Evolutionary conservation across 1,140 invertebrate genomes (phyloP).

Genomic region (Euborellia annulipes): DNA sequence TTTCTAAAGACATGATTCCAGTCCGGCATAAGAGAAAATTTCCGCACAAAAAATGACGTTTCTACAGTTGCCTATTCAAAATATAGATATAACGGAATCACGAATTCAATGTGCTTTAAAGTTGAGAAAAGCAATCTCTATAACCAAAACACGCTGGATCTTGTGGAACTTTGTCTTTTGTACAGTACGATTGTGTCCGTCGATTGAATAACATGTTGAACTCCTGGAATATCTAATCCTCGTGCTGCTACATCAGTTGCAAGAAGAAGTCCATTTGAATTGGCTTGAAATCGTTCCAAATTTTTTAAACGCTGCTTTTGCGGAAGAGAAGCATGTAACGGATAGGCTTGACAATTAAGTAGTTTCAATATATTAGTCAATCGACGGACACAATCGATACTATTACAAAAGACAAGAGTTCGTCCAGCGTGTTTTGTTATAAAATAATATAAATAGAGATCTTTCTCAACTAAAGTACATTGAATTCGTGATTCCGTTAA

Average conservation of each 20-base stretch:
- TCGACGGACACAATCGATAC: constrained; percentile 79
- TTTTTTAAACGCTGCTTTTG: constrained; percentile 90
- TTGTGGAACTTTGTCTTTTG: no score
- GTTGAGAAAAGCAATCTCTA: no score
- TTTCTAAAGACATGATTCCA: no score
- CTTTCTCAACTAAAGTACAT: constrained; percentile 59
- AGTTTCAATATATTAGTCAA: constrained; percentile 67
- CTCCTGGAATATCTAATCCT: constrained; percentile 86
- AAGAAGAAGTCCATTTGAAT: constrained; percentile 61
- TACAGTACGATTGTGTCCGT: no score
- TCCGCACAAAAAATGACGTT: no score
- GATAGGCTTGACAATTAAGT: constrained; percentile 60
- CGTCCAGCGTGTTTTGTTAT: constrained; percentile 66
- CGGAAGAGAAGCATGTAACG: constrained; percentile 88
- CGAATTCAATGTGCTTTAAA: no score
- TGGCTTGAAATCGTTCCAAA: constrained; percentile 74
- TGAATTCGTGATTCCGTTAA: constrained; percentile 69
- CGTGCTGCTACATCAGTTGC: constrained; percentile 96
- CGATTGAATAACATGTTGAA: constrained; percentile 95
- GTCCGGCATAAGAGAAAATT: no score
- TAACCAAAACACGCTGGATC: no score
- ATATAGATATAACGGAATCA: no score
- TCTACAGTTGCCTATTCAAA: no score
- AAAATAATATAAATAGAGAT: constrained; percentile 85
- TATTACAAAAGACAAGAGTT: constrained; percentile 95